Conservation (phyloP, 2,113 vertebrate genomes). For the Echinops telfairi region DNA sequence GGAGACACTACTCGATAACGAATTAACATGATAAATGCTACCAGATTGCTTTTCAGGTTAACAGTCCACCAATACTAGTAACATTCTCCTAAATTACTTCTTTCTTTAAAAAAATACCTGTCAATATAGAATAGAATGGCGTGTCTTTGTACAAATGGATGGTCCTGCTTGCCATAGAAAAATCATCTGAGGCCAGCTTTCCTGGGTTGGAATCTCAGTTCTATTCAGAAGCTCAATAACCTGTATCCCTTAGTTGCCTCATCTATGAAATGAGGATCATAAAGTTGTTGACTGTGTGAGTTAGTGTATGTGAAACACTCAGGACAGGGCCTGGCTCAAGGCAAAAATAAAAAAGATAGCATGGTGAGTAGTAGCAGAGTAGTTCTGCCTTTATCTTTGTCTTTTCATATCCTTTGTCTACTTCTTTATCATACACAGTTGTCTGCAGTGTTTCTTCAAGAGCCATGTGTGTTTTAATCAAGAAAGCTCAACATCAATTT, state of each 20-base stretch:
- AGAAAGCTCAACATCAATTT: slow-evolving; percentile 40
- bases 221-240: not conserved
- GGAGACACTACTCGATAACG: too few relatives aligned
- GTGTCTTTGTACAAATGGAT: not conserved
- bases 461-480: slow-evolving; percentile 22
- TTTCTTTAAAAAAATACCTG: not conserved
- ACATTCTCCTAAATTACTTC: too few relatives aligned
- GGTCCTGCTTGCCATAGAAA: not conserved
- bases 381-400: not conserved
- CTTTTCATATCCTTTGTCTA: not conserved
- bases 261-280: slow-evolving; percentile 2
- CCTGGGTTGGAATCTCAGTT: slow-evolving; percentile 22
- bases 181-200: slow-evolving; percentile 14
- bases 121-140: slow-evolving; percentile 28
- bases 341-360: not conserved
- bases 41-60: too few relatives aligned
- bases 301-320: not conserved
- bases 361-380: not conserved
- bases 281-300: not conserved
- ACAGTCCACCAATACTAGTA: too few relatives aligned
- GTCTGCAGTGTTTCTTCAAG: slow-evolving; percentile 29
- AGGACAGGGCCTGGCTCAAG: not conserved
- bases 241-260: not conserved
- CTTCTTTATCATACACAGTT: slow-evolving; percentile 12
- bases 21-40: too few relatives aligned